Evolutionary conservation across 2,113 vertebrate genomes (phyloP).

Genomic region (Puntigrus tetrazona): DNA sequence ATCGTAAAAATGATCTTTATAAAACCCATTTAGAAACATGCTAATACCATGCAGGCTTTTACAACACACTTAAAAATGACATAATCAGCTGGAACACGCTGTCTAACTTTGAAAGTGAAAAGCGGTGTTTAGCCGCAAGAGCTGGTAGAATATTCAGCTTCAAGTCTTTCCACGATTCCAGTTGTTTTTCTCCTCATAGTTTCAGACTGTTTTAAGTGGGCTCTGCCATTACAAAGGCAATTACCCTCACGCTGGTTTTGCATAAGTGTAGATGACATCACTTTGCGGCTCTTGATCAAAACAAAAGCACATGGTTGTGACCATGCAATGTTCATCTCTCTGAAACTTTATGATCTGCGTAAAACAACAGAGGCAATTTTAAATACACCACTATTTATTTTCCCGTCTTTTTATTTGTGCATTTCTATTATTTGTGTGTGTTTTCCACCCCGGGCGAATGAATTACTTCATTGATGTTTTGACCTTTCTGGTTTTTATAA

Average conservation of each 20-base stretch:
- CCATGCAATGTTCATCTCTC: neutral
- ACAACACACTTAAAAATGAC: conserved; percentile 24
- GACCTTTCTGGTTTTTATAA: conserved; percentile 39
- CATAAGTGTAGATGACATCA: conserved; percentile 34
- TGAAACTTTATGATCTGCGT: conserved; percentile 33
- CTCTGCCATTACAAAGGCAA: conserved; percentile 18
- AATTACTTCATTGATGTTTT: conserved; percentile 43
- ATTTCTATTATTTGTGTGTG: conserved; percentile 31
- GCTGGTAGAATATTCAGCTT: conserved; percentile 23
- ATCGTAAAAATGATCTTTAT: conserved; percentile 13
- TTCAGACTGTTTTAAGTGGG: neutral
- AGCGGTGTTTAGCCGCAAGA: conserved; percentile 15
- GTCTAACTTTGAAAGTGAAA: conserved; percentile 10
- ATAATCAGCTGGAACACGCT: neutral
- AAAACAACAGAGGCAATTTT: conserved; percentile 30
- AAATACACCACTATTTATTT: conserved; percentile 33
- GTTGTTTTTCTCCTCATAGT: neutral
- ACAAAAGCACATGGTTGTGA: conserved; percentile 30
- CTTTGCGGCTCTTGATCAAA: conserved; percentile 2
- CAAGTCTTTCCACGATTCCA: conserved; percentile 19
- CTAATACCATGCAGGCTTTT: conserved; percentile 19
- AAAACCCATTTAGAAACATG: conserved; percentile 14
- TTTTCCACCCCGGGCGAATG: conserved; percentile 34
- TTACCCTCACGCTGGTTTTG: neutral
- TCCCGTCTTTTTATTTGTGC: conserved; percentile 12